Evolutionary conservation across 2,888 invertebrate genomes (phyloP).

Genomic region (Drosophila lacicola): DNA sequence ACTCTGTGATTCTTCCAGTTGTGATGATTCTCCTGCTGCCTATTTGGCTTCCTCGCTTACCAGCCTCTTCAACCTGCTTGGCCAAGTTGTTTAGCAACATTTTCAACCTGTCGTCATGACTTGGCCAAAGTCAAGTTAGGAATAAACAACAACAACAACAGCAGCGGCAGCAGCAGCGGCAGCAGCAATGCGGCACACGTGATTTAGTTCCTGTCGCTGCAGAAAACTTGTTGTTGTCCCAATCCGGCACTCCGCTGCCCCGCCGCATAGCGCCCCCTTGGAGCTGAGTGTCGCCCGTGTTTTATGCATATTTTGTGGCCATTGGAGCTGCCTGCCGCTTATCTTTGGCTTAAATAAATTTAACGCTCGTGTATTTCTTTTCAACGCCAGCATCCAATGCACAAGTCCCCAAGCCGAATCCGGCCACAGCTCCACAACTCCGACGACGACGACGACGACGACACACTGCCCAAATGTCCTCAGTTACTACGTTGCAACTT

Average conservation of each 20-base stretch:
- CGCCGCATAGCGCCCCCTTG: neutral
- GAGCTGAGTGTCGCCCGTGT: slow-evolving; percentile 54
- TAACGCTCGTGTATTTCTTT: slow-evolving; percentile 78
- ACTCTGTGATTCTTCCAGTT: slow-evolving; percentile 15
- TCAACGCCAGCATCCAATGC: slow-evolving; percentile 67
- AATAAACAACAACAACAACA: slow-evolving; percentile 49
- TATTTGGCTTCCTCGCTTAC: slow-evolving; percentile 36
- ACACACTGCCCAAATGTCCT: slow-evolving; percentile 78
- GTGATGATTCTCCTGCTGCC: slow-evolving; percentile 28
- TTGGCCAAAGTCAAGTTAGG: slow-evolving; percentile 79
- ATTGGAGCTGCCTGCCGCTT: slow-evolving; percentile 59
- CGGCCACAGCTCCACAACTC: slow-evolving; percentile 18
- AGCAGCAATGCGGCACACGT: slow-evolving; percentile 60
- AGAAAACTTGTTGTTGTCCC: slow-evolving; percentile 69
- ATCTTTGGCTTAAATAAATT: slow-evolving; percentile 80
- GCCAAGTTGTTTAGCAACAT: slow-evolving; percentile 76
- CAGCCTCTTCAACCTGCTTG: slow-evolving; percentile 42
- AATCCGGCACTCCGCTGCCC: neutral
- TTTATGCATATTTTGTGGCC: slow-evolving; percentile 72
- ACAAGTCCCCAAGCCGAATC: slow-evolving; percentile 32
- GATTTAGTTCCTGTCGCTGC: slow-evolving; percentile 80
- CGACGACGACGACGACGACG: slow-evolving; percentile 38
- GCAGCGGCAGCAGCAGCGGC: slow-evolving; percentile 34
- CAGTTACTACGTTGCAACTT: slow-evolving; percentile 62
- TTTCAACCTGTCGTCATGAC: slow-evolving; percentile 81